Evolutionary conservation across 2,113 vertebrate genomes (phyloP), one percentile per base, ranked within the genome.

Genomic region (Euleptes europaea): DNA sequence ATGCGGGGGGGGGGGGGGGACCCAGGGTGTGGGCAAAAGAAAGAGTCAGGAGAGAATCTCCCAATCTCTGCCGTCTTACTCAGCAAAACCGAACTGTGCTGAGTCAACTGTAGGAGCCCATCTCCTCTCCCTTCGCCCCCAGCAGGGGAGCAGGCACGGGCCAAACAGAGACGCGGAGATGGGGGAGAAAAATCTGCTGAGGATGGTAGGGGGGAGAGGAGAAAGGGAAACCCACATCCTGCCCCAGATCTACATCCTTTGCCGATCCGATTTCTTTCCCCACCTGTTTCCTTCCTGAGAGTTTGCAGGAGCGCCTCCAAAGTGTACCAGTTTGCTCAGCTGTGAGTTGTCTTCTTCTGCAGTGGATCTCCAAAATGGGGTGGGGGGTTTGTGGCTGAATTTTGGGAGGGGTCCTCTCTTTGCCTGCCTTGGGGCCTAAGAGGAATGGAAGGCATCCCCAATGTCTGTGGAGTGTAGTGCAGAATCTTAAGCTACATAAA

Each of bases 141-240:
- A n/a, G 33, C 38, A 72, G 13, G 71, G 35, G 17, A 11, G 4
- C 74, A 69, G 65, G 38, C 60, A 40, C 40, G 47, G 74, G 54
- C 78, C 35, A 57, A 26, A 78, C 49, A 84, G 42, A 60, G 6
- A 40, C 15, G 9, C n/a, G 21, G 40, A 14, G 7, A 38, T 6
- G n/a, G 60, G 17, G 26, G 60, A 49, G 26, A 67, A 70, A 57
- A 77, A 42, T 66, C 57, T 83, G 82, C 82, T 75, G 82, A 75
- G 82, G 69, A 70, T 19, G 17, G 69, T 23, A 11, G 17, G 3
- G 33, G 67, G 15, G 33, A 17, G 69, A 5, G 19, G 7, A 38
- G n/a, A 67, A 72, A 51, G 54, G 72, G 26, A 83, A 75, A 19
- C 38, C 81, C 81, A 83, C 82, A 83, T 75, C 82, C 72, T 83